Percentiles rank a stretch among this genome's conserved stretches.
These are phyloP conservation scores for Zaprionus tsacasi DNA, from an alignment of 1,140 invertebrate genomes.

Conservation along the genomic window DNA sequence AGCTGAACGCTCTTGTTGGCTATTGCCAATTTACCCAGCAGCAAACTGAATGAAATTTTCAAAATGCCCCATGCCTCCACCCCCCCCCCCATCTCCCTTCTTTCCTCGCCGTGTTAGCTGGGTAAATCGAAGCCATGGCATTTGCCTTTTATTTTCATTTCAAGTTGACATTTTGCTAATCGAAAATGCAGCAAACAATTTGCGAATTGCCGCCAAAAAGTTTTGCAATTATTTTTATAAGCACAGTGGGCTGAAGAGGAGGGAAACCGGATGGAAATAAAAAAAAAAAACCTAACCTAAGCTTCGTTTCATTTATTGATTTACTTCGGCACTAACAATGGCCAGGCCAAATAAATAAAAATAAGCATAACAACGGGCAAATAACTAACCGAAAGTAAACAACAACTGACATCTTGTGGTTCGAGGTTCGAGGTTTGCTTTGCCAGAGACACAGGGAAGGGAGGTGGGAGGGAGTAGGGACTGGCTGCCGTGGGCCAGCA, in stretches of 20 bases:
- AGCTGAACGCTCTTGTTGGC: conserved; percentile 51
- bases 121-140: conserved; percentile 52
- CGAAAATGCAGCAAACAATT: conserved; percentile 82
- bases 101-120: conserved; percentile 51
- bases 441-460: neutral
- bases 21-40: conserved; percentile 65
- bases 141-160: conserved; percentile 69
- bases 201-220: conserved; percentile 67
- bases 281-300: conserved; percentile 42
- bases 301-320: conserved; percentile 77
- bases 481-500: conserved; percentile 40
- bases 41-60: conserved; percentile 75
- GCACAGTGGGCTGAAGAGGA: conserved; percentile 14
- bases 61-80: conserved; percentile 61
- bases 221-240: conserved; percentile 77
- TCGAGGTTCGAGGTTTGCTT: conserved; percentile 47
- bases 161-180: conserved; percentile 81
- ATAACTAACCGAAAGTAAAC: conserved; percentile 70
- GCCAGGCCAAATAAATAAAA: conserved; percentile 73
- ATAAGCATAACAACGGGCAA: conserved; percentile 76
- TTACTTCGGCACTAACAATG: conserved; percentile 75
- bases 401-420: conserved; percentile 77
- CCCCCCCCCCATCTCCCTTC: neutral
- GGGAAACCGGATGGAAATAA: conserved; percentile 1
- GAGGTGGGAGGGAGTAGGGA: neutral